Conservation (phyloP, 37 sponge, comb jelly and placozoan genomes). For the Sycon ciliatum region DNA sequence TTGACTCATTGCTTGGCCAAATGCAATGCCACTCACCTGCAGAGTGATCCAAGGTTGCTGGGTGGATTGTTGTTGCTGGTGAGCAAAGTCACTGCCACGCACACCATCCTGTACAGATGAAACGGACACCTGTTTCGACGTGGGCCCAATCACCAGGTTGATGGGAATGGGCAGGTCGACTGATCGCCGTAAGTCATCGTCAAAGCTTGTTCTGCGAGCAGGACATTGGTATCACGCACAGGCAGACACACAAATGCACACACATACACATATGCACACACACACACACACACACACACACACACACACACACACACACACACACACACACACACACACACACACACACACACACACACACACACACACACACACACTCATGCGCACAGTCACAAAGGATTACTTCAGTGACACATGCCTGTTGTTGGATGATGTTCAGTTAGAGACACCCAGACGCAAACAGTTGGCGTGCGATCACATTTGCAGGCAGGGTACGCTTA, state of each 20-base stretch:
- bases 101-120: no score
- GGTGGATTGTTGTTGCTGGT: no score
- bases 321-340: constrained; percentile 24
- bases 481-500: background rate
- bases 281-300: constrained; percentile 27
- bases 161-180: constrained; percentile 75
- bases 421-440: background rate
- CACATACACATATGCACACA: constrained; percentile 12
- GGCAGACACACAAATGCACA: background rate
- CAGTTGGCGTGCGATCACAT: no score
- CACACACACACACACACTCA: constrained; percentile 20
- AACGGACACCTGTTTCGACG: no score
- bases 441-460: constrained; percentile 5
- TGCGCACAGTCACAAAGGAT: no score
- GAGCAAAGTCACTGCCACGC: no score
- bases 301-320: constrained; percentile 31
- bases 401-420: no score
- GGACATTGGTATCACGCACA: background rate
- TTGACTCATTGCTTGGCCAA: no score
- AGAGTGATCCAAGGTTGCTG: no score
- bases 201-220: background rate
- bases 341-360: constrained; percentile 26
- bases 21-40: no score
- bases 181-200: constrained; percentile 55
- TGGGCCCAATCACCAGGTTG: no score